Conservation (phyloP, 2,888 invertebrate genomes). For the Eupithecia inturbata region DNA sequence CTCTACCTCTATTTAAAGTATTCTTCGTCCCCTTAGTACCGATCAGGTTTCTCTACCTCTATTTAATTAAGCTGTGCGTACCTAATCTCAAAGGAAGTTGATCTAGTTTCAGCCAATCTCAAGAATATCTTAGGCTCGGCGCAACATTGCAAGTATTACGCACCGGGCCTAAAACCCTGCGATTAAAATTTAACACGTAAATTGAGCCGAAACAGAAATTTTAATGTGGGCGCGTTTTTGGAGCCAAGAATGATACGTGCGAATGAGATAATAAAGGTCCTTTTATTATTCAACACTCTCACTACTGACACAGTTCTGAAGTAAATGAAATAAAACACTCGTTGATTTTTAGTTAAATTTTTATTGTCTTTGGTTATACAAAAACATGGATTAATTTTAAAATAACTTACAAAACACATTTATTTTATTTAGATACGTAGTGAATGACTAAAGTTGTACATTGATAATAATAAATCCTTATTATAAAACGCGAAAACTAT, state of each 20-base stretch:
- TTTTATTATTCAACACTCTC: background rate
- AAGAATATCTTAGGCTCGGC: slow-evolving; percentile 23
- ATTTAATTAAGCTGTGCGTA: slow-evolving; percentile 23
- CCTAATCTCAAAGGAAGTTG: slow-evolving; percentile 26
- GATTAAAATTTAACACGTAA: slow-evolving; percentile 5
- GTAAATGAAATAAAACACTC: slow-evolving; percentile 55
- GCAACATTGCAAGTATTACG: too few species aligned
- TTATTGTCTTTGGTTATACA: slow-evolving; percentile 85
- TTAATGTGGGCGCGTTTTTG: background rate
- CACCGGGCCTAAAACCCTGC: background rate
- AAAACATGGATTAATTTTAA: slow-evolving; percentile 84
- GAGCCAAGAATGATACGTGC: background rate
- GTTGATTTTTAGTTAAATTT: slow-evolving; percentile 78
- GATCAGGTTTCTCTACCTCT: slow-evolving; percentile 1
- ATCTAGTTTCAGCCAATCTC: slow-evolving; percentile 38
- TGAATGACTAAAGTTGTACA: slow-evolving; percentile 80
- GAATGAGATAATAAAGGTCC: background rate
- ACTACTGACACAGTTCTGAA: background rate
- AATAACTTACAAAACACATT: slow-evolving; percentile 84
- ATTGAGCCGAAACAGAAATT: background rate
- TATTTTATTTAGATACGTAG: slow-evolving; percentile 71
- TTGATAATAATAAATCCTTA: slow-evolving; percentile 70
- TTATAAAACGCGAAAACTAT: slow-evolving; percentile 47
- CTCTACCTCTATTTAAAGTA: too few species aligned
- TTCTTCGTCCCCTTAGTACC: background rate